These are phyloP conservation scores for Magallana nippona DNA, from an alignment of 2,888 invertebrate genomes.

Conservation along the genomic window DNA sequence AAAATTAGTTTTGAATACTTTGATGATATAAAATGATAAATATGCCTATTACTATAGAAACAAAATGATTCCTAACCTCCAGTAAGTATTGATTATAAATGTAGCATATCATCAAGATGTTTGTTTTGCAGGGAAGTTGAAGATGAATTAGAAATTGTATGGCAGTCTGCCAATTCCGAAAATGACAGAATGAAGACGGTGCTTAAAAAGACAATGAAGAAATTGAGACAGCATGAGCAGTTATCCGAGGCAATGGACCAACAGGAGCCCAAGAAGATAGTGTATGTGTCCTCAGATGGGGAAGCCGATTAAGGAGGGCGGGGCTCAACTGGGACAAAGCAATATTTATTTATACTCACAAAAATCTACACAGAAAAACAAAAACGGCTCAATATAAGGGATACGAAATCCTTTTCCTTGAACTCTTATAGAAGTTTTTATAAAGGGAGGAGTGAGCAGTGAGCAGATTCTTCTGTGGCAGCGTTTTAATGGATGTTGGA, in stretches of 20 bases:
- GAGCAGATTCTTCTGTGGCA: slow-evolving; percentile 12
- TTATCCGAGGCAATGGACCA: slow-evolving; percentile 66
- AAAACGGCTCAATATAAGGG: too few relatives aligned
- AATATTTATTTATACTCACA: neutral
- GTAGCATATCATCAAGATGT: neutral
- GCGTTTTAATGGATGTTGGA: slow-evolving; percentile 3
- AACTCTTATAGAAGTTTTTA: too few relatives aligned
- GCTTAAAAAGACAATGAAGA: slow-evolving; percentile 68
- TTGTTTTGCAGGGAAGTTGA: slow-evolving; percentile 72
- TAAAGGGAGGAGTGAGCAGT: neutral
- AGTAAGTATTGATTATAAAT: slow-evolving; percentile 1
- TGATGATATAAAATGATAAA: too few relatives aligned
- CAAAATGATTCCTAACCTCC: neutral
- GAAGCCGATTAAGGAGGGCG: slow-evolving; percentile 38
- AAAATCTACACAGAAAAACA: neutral
- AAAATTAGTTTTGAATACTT: too few relatives aligned
- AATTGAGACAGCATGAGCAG: slow-evolving; percentile 69
- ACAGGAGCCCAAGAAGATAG: slow-evolving; percentile 58
- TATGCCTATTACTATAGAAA: too few relatives aligned
- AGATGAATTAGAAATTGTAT: slow-evolving; percentile 77
- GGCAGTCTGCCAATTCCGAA: slow-evolving; percentile 77
- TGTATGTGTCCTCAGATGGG: slow-evolving; percentile 59
- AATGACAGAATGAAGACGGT: slow-evolving; percentile 75
- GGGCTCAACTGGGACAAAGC: neutral
- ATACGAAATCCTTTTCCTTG: too few relatives aligned